Evolutionary conservation across 2,113 vertebrate species (phyloP).

Genomic region (Rallus limicola): DNA sequence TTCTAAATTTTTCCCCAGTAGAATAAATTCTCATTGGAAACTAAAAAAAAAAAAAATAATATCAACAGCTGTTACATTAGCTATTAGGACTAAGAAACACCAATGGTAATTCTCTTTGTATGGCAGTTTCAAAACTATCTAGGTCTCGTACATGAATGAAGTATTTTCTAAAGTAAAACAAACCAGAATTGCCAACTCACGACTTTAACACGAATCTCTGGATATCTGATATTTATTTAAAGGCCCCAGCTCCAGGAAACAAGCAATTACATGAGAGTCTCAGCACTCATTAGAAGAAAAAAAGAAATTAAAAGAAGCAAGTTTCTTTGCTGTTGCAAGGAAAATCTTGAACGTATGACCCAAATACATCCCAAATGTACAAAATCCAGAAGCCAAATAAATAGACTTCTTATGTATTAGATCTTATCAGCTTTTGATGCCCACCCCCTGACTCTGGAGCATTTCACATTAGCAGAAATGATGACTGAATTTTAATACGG

Average conservation of each 20-base stretch:
- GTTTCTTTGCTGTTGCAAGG: background rate
- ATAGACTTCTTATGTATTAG: accelerated
- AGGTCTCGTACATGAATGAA: background rate
- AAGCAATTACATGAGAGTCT: background rate
- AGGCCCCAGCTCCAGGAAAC: conserved; percentile 12
- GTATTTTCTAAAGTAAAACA: background rate
- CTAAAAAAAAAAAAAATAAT: background rate
- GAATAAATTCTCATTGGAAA: background rate
- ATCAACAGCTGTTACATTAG: background rate
- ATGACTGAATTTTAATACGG: background rate
- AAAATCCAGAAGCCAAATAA: background rate
- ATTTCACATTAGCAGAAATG: background rate
- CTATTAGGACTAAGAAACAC: background rate
- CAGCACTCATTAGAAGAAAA: background rate
- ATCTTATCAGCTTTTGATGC: background rate
- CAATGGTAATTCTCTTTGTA: background rate
- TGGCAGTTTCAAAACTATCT: background rate
- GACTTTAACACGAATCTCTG: background rate
- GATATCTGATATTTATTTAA: conserved; percentile 8
- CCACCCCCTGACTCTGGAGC: background rate
- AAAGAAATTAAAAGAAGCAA: background rate
- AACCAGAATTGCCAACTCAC: background rate
- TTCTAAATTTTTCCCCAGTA: background rate
- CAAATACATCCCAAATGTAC: background rate
- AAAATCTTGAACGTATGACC: background rate